phyloP scores from a whole-genome alignment of 2,113 vertebrate genomes.

The Redunca redunca region DNA sequence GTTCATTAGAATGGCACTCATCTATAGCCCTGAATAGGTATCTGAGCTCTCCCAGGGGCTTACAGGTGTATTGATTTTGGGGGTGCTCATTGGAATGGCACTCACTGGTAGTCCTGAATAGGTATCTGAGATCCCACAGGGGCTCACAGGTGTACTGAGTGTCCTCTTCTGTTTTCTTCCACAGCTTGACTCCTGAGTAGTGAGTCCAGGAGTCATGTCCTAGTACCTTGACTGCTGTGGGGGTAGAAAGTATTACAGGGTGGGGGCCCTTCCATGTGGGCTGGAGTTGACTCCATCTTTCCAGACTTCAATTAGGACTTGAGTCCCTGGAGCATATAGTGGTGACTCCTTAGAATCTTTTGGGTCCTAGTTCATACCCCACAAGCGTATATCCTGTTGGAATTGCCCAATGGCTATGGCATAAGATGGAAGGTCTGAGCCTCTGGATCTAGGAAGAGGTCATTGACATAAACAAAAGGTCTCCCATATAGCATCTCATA shows the following conservation, averaged over 20 bases:
- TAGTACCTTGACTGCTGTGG: too few species aligned
- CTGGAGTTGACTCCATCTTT: background rate
- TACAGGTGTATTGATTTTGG: too few species aligned
- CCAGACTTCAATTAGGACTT: background rate
- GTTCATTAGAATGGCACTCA: too few species aligned
- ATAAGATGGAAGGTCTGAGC: background rate
- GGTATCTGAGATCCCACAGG: too few species aligned
- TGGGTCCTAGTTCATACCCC: background rate
- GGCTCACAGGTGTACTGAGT: background rate
- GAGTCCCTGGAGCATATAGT: background rate
- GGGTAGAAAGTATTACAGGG: background rate
- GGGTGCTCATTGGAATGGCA: too few species aligned
- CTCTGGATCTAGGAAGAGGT: background rate
- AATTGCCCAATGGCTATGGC: background rate
- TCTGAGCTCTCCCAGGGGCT: too few species aligned
- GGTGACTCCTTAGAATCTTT: background rate
- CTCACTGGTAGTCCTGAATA: too few species aligned
- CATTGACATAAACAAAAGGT: background rate
- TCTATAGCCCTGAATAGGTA: too few species aligned
- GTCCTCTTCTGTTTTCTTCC: background rate
- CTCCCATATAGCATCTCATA: background rate
- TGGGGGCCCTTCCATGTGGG: background rate
- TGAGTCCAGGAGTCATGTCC: too few species aligned
- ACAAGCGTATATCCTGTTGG: background rate
- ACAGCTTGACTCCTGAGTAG: background rate